Percentiles rank a stretch among this genome's conserved stretches.
phyloP scores from a whole-genome alignment of 2,797 vertebrate species.

The Buphagus erythrorhynchus region DNA sequence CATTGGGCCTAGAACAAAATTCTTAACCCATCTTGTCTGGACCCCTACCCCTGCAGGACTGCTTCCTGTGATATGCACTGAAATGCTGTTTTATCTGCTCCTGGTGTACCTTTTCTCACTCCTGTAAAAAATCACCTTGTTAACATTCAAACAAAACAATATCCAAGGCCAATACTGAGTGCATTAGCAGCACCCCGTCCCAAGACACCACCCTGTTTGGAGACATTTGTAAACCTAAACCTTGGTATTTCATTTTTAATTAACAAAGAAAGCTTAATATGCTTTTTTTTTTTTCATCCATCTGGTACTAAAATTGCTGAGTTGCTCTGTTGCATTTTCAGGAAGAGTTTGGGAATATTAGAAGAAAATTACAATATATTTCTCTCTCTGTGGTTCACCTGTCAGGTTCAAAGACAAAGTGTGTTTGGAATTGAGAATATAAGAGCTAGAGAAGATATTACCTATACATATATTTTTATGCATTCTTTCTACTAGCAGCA shows the following conservation, averaged over 20 bases:
- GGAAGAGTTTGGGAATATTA: constrained; percentile 67
- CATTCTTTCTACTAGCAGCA: constrained; percentile 8
- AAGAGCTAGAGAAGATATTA: constrained; percentile 2
- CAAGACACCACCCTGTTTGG: constrained; percentile 4
- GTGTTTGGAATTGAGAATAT: constrained; percentile 34
- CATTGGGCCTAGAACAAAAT: neutral
- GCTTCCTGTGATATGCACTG: neutral
- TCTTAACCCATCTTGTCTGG: neutral
- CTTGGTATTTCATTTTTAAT: constrained; percentile 71
- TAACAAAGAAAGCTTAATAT: constrained; percentile 76
- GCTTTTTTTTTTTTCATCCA: constrained; percentile 39
- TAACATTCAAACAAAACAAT: constrained; percentile 25
- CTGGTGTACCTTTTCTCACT: neutral
- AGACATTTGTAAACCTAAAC: constrained; percentile 62
- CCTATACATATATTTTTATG: neutral
- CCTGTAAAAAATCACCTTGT: neutral
- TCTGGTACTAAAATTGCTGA: constrained; percentile 76
- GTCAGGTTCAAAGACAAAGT: constrained; percentile 50
- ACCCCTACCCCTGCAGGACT: neutral
- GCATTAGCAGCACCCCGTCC: constrained; percentile 1
- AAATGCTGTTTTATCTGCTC: neutral
- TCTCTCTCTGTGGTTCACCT: constrained; percentile 58
- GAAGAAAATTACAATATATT: constrained; percentile 61
- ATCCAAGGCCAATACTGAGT: neutral
- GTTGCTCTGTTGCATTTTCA: constrained; percentile 67